These are phyloP conservation scores for Tokudaia tokunoshimensis DNA, from an alignment of 2,797 vertebrate species.

Conservation along the genomic window DNA sequence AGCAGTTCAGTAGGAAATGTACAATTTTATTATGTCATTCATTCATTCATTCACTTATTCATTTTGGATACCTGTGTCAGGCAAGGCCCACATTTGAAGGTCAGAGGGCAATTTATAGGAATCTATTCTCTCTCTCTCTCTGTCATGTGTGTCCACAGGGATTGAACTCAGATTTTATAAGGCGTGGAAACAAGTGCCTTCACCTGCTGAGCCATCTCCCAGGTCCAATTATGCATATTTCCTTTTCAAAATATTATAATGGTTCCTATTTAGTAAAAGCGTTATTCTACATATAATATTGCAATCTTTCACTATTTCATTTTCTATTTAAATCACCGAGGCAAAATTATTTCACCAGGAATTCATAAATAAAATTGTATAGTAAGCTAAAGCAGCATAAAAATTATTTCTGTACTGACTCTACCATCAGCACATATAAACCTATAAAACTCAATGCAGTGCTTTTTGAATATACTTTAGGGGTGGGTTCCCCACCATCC, in stretches of 20 bases:
- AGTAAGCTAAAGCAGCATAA: slow-evolving; percentile 10
- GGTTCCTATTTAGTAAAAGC: slow-evolving; percentile 24
- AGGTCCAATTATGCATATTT: neutral
- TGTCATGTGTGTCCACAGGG: neutral
- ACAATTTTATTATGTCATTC: neutral
- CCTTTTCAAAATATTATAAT: slow-evolving; percentile 30
- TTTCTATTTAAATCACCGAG: neutral
- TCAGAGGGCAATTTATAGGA: neutral
- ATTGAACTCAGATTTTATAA: neutral
- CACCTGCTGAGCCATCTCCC: neutral
- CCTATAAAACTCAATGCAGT: neutral
- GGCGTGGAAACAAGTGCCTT: neutral
- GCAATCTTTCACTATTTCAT: neutral
- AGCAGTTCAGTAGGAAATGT: neutral
- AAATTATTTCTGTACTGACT: neutral
- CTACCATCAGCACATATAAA: neutral
- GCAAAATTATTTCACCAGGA: slow-evolving; percentile 1
- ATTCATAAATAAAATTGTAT: slow-evolving; percentile 19
- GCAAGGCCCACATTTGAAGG: neutral
- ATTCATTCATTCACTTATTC: neutral
- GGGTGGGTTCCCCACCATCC: neutral
- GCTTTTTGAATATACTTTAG: neutral
- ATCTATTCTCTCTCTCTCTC: neutral
- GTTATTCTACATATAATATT: slow-evolving; percentile 13
- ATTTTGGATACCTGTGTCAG: neutral